Base-by-base conservation (phyloP, 2,797 vertebrate species). In the Melanotaenia pygmaea region DNA sequence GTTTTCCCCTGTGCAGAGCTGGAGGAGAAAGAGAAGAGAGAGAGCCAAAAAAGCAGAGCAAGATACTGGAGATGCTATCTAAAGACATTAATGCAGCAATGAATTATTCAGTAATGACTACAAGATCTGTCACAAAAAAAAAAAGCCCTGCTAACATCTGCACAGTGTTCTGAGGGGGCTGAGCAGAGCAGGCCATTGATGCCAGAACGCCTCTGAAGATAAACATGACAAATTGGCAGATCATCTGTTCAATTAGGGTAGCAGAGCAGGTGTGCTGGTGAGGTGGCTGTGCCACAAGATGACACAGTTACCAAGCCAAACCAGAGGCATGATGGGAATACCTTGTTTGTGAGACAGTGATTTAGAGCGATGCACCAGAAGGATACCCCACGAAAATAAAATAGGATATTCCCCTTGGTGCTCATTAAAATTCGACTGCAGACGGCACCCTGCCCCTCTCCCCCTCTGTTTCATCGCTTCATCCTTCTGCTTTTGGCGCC, bases 31-130 rank as follows among this genome's bases (percentile, higher is more conserved):
- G 75, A 84, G 66, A 79, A 79, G 71, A 79, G 81, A 84, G 84
- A 47, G 78, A 79, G 75, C 69, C 86, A 80, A 81, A 86, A 86
- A 79, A 84, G 76, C 63, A 1, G 51, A 79, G 87, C 85, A 81
- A 83, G 86, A 89, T 87, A 84, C 88, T 86, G 84, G 84, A 94
- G 94, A 94, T 92, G 94, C 91, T 96, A 97, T 96, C 96, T 93
- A 94, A 94, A 96, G 96, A 94, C 95, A 95, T 96, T 96, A 96
- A 96, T 86, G 95, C 92, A 78, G 83, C 87, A 64, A 97, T 98
- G 96, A 97, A 97, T 98, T 96, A 98, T 98, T 97, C 96, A 98
- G 88, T 95, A 96, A 96, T 94, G 95, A 97, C 96, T 92, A 95
- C 94, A 93, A 95, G 95, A 96, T 96, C 94, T 94, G 95, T 95